Evolutionary conservation across 2,797 vertebrate genomes (phyloP), one percentile per base, ranked within the genome.

Genomic region (Ctenopoma kingsleyae): DNA sequence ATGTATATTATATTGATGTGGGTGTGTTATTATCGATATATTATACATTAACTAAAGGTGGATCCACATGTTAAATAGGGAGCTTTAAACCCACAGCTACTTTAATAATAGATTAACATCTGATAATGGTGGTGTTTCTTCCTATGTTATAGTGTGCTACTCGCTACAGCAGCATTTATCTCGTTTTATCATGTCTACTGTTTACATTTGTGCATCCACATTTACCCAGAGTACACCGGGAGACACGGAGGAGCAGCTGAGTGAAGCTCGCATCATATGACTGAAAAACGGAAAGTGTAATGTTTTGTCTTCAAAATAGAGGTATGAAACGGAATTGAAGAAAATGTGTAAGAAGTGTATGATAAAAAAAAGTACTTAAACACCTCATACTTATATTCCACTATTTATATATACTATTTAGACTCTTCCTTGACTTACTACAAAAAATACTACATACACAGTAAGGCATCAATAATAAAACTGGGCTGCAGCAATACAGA

Each of bases 171-270:
- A 27, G 22, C 22, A 12, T 20, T 30, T 32, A n/a, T 2, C 13
- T 38, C 9, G 1, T 3, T 44, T 1, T 13, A 51, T 3, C 2
- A 3, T 20, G 17, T 27, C 32, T 8, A 59, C 9, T 86, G 84
- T 89, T 87, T 88, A 89, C 78, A 80, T 84, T 41, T 55, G 36
- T 65, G 51, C 44, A 6, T 54, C 30, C 51, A 71, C 51, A 64
- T 71, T 88, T 93, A 92, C 92, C 93, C 92, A 93, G 79, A 85
- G 71, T 89, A 62, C 93, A 89, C 81, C 69, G 83, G 90, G 84
- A 67, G 35, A 55, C 1, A 38, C 17, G 5, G 57, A 58, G 13
- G 27, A 38, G 19, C 36, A 53, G 41, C 15, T 41, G 20, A 32
- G 32, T 72, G 44, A 86, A 83, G 50, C 0, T 35, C 0, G 0